Evolutionary conservation across 2,888 invertebrate genomes (phyloP), one percentile per base, ranked within the genome.

Genomic region (Mythimna albipuncta): DNA sequence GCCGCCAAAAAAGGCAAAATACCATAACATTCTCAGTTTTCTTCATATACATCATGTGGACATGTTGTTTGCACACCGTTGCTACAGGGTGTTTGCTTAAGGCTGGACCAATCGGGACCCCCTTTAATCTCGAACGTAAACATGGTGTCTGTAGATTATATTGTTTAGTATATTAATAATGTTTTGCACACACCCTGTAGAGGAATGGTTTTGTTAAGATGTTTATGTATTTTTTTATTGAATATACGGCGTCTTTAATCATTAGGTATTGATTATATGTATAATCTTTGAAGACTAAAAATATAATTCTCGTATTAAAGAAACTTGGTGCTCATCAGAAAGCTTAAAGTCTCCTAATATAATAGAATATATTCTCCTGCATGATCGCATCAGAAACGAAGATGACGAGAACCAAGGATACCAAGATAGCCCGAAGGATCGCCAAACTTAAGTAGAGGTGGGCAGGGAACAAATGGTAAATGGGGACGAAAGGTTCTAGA

Each of bases 111-210:
- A 81, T 85, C 73, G 75, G 52, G 63, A 13, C 44, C 64, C 74
- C 77, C 63, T 83, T 79, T 81, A 84, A 86, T 86, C 86, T 84
- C 67, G 50, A 62, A 57, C 44, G 68, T 76, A 84, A 87, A 87
- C 79, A 82, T 69, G 69, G 74, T 63, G 68, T 62, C 74, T 67
- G 62, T 41, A 71, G 75, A 85, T 83, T 83, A 83, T 73, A 79
- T 76, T 78, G 72, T 85, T 81, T 74, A 76, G 77, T 82, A 69
- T 79, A 69, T 79, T 80, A 71, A 74, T 85, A 81, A 80, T 78
- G 71, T 75, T 83, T 72, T 67, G 75, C 62, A 71, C 69, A 65
- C 71, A 75, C 0, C 13, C 70, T 74, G 52, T 70, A 44, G 32
- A 35, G 44, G 21, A 55, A 59, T 19, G 13, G 38, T 38, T 57